Evolutionary conservation across 2,888 invertebrate species (phyloP).

Genomic region (Troides aeacus): DNA sequence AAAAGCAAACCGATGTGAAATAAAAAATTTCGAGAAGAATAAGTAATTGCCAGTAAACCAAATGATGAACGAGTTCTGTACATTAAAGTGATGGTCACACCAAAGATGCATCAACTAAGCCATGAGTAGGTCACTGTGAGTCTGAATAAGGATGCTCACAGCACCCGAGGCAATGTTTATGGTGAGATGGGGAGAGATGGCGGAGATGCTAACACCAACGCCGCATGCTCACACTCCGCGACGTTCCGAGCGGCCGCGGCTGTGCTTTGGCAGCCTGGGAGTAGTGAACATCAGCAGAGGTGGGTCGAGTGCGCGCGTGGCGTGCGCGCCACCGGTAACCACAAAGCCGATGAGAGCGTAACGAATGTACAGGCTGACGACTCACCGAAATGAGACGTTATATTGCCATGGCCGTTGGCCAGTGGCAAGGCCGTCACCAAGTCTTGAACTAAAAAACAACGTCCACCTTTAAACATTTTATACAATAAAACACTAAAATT

Average conservation of each 20-base stretch:
- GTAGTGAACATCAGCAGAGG: constrained; percentile 51
- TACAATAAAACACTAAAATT: constrained; percentile 48
- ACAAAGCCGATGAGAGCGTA: constrained; percentile 73
- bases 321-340: constrained; percentile 75
- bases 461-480: constrained; percentile 76
- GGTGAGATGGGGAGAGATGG: constrained; percentile 56
- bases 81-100: constrained; percentile 61
- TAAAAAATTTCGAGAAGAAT: constrained; percentile 60
- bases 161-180: constrained; percentile 64
- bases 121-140: constrained; percentile 68
- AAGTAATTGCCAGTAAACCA: constrained; percentile 52
- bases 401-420: constrained; percentile 79
- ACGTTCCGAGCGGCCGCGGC: constrained; percentile 32
- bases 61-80: constrained; percentile 57
- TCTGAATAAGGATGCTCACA: constrained; percentile 67
- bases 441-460: constrained; percentile 81
- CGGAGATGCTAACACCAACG: constrained; percentile 53
- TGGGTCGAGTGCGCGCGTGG: constrained; percentile 59
- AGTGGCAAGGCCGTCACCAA: constrained; percentile 80
- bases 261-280: constrained; percentile 21
- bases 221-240: constrained; percentile 52
- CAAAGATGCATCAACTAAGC: constrained; percentile 74
- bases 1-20: constrained; percentile 61
- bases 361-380: constrained; percentile 70
- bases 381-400: constrained; percentile 80